Percentiles rank a stretch among this genome's conserved stretches.
These are phyloP conservation scores for Ailurus styani DNA, from an alignment of 2,113 vertebrate genomes.

Conservation along the genomic window DNA sequence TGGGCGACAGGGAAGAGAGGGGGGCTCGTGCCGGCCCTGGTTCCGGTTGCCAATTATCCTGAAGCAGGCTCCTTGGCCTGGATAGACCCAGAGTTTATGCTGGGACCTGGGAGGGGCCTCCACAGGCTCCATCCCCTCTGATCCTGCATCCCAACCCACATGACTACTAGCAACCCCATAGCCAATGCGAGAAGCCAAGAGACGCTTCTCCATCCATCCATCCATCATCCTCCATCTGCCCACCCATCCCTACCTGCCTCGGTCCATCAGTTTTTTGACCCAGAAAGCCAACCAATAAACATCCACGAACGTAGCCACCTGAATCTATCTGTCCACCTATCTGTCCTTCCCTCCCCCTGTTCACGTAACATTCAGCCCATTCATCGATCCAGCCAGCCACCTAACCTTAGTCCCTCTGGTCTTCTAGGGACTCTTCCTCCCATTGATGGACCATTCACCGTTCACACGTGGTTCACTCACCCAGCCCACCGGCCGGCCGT, in stretches of 20 bases:
- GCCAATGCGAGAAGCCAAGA: fast-evolving
- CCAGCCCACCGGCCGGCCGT: too few species aligned
- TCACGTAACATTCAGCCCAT: fast-evolving
- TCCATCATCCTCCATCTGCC: fast-evolving
- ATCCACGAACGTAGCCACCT: fast-evolving
- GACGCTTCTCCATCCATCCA: not conserved
- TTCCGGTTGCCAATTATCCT: not conserved
- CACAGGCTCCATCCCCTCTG: not conserved
- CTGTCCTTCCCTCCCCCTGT: not conserved
- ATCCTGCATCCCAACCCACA: fast-evolving
- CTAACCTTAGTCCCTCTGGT: not conserved
- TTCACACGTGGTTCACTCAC: not conserved
- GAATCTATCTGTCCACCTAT: not conserved
- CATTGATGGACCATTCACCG: not conserved
- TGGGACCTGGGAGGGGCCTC: not conserved
- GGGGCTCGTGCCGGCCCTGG: not conserved
- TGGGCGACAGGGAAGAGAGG: not conserved
- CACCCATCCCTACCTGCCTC: not conserved
- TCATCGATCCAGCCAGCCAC: not conserved
- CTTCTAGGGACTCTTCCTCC: not conserved
- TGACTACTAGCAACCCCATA: fast-evolving
- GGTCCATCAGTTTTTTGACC: not conserved
- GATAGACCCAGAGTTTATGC: too few species aligned
- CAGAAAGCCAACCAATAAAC: not conserved
- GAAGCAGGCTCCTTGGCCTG: not conserved